Base-by-base conservation (phyloP, 2,888 invertebrate species). In the Meganola albula region DNA sequence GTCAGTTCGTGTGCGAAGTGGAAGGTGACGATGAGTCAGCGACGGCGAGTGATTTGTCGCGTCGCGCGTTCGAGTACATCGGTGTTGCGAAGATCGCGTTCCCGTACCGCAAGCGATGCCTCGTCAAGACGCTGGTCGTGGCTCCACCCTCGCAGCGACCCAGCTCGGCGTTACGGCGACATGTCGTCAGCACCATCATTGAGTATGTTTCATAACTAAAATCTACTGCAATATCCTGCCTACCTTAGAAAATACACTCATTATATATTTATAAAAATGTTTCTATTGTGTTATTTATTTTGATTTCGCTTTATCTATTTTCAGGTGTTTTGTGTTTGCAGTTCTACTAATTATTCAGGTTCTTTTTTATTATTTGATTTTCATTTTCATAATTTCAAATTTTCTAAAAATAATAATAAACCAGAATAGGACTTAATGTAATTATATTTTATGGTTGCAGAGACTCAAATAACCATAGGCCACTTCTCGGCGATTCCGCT, bases 401-500 rank as follows among this genome's bases (percentile, higher is more conserved):
- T 9, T 12, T 10, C 12, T 11, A 8, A n/a, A n/a, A n/a, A n/a
- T n/a, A 4, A 16, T 16, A 16, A 5, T 16, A 16, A 6, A 4
- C 6, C 6, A 5, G 16, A 4, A 16, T 16, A 6, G 16, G 4
- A 6, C 7, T 20, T 27, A 24, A 11, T 3, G 24, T 22, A 13
- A 16, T 22, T 2, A 9, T 23, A 10, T 5, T 13, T 10, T 30
- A 10, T 8, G 7, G 20, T 55, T 65, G 9, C 73, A 95, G 95
- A 55, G 98, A 98, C 70, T 97, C 97, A 0, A 97, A 97, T 67
- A 97, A 97, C 71, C 98, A 98, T 67, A 89, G 98, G 18, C 76
- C 79, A 0, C 82, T 97, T 74, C 84, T 97, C 28, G 97, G 97
- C 2, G 98, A 98, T 70, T 97, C 97, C 0, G 96, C 96, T 0